Evolutionary conservation across 2,113 vertebrate species (phyloP).

Genomic region (Nibea albiflora): DNA sequence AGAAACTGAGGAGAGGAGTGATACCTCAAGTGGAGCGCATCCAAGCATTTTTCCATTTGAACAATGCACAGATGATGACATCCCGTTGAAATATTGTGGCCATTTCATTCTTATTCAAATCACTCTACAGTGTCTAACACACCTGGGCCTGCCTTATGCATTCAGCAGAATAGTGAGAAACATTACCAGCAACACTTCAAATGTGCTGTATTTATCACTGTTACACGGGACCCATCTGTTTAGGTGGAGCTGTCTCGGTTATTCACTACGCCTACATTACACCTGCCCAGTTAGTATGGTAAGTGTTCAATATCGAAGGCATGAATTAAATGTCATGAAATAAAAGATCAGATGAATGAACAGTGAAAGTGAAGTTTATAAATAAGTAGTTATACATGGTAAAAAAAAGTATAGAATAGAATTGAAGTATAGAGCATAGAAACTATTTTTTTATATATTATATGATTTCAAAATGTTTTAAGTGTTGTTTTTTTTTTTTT

Average conservation of each 20-base stretch:
- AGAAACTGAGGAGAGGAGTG: constrained; percentile 4
- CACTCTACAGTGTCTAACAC: constrained; percentile 39
- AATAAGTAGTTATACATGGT: no score
- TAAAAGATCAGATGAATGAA: background rate
- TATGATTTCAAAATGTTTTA: background rate
- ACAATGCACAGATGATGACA: constrained; percentile 57
- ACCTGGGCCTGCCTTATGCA: constrained; percentile 13
- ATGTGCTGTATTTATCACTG: constrained; percentile 32
- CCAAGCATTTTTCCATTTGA: constrained; percentile 14
- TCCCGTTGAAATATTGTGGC: constrained; percentile 52
- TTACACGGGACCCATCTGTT: background rate
- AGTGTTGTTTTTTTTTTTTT: background rate
- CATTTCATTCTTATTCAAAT: constrained; percentile 59
- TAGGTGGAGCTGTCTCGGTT: constrained; percentile 7
- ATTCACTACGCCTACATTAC: constrained; percentile 16
- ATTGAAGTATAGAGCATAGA: no score
- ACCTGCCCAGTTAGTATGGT: background rate
- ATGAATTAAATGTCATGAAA: background rate
- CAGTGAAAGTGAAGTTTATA: background rate
- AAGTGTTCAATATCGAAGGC: background rate
- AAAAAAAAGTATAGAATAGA: no score
- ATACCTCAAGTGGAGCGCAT: constrained; percentile 22
- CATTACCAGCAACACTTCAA: constrained; percentile 8
- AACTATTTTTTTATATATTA: no score
- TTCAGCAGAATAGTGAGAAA: constrained; percentile 53